A percentile compares a stretch with the other conserved stretches of the same genome.
These are phyloP conservation scores for Sarcophaga caerulescens DNA, from an alignment of 2,888 invertebrate species.

Conservation along the genomic window DNA sequence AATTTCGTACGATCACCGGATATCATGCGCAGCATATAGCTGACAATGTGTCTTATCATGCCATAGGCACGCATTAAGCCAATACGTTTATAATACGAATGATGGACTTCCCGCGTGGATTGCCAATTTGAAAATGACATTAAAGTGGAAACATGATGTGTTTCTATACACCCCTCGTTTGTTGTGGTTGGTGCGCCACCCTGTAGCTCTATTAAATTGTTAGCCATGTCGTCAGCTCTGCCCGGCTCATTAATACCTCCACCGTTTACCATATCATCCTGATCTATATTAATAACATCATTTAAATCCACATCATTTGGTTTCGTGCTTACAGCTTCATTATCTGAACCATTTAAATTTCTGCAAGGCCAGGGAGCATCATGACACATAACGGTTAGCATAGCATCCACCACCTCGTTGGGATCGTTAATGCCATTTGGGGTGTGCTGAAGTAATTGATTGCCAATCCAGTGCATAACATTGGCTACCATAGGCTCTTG, in stretches of 20 bases:
- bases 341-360: conserved; percentile 66
- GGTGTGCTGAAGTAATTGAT: conserved; percentile 86
- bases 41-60: conserved; percentile 90
- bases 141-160: conserved; percentile 88
- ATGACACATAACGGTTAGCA: conserved; percentile 91
- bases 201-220: conserved; percentile 52
- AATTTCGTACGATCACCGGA: conserved; percentile 88
- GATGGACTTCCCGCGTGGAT: conserved; percentile 84
- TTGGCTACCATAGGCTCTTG: conserved; percentile 88
- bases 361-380: conserved; percentile 89
- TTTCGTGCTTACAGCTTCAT: conserved; percentile 54
- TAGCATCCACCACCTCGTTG: conserved; percentile 86
- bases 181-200: conserved; percentile 19
- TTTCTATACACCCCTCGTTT: conserved; percentile 83
- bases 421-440: conserved; percentile 84
- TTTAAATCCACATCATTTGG: conserved; percentile 76
- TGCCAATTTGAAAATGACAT: conserved; percentile 93
- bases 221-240: conserved; percentile 71
- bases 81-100: conserved; percentile 84
- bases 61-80: conserved; percentile 91
- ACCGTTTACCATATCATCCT: conserved; percentile 76
- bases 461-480: conserved; percentile 85
- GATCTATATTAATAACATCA: conserved; percentile 81
- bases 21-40: conserved; percentile 91
- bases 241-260: conserved; percentile 66